Evolutionary conservation across 2,888 invertebrate genomes (phyloP), one percentile per base, ranked within the genome.

Genomic region (Drosophila siamana): DNA sequence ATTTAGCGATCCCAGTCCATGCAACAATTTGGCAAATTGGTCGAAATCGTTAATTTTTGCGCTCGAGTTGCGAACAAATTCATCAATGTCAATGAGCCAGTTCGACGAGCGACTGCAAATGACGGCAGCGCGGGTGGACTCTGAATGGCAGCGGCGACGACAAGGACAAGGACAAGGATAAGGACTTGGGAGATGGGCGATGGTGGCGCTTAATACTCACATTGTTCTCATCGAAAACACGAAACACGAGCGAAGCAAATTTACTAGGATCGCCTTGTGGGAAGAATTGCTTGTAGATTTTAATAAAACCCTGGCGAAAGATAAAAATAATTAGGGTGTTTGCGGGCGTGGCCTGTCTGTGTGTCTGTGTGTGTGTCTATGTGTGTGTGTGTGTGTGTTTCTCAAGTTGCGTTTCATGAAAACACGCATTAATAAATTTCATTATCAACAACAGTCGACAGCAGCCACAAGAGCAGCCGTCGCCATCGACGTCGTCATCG

Each of bases 271-370:
- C 99, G 86, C 99, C 99, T 95, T 99, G 98, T 63, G 99, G 99
- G 93, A 99, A 99, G 94, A 99, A 99, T 93, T 99, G 99, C 93
- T 98, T 98, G 94, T 99, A 99, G 93, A 99, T 99, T 94, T 97
- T 98, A 92, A 99, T 98, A 94, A 99, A 99, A 87, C 99, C 99
- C 98, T 98, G 93, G 64, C 93, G 93, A 79, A 55, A 68, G 68
- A 62, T 44, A 40, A 24, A 78, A 78, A 57, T 69, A 74, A 78
- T 64, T 77, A 70, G 60, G 69, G 71, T 36, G 47, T 61, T 33
- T 46, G 46, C n/a, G 62, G 61, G 50, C 19, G 48, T 48, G 30
- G 15, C 24, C 9, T 62, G 50, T 54, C n/a, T 36, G 30, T 15
- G 4, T 59, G 16, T n/a, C 41, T 28, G 28, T 46, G 11, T 44